Evolutionary conservation across 2,797 vertebrate genomes (phyloP), one percentile per base, ranked within the genome.

Genomic region (Smutsia temminckii): DNA sequence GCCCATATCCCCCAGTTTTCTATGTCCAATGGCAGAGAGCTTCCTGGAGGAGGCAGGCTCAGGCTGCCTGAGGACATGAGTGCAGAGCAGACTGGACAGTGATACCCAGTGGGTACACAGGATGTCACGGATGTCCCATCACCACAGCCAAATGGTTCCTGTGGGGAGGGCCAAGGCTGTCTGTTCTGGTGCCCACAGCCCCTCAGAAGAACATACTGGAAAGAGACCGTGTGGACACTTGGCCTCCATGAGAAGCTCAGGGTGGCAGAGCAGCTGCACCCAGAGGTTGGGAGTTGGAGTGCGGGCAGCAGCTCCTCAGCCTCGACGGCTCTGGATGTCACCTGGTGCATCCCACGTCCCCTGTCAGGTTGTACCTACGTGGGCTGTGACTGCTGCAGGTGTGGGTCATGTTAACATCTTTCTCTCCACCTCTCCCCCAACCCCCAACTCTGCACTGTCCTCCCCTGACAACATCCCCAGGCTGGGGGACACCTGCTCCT

Each of bases 331-430:
- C 49, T 1, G 7, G 49, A 34, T 20, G 34, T 7, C 34, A 29
- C 27, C 1, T 0, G 6, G 25, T 23, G 32, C 6, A 0, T 12
- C 68, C 68, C 34, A 29, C 4, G 27, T 40, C 40, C 55, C 40
- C 25, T 69, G 69, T 20, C 4, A 4, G 6, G 42, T 29, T 37
- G 25, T 8, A 34, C 71, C 42, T 1, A 42, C 2, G 4, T 34
- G 32, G 0, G 23, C 80, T 11, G 4, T 20, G 23, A 37, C 25
- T 5, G 16, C 51, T 3, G 34, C 64, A 21, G 63, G 17, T 42
- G 7, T 1, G 17, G 17, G 10, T 12, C 63, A 3, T 23, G 7
- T 72, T 11, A 46, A 27, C 40, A 29, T 14, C 69, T 14, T 17
- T 8, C 34, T 29, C 46, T 66, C 16, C 16, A 40, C 0, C 49